Percentiles rank a stretch among this genome's conserved stretches.
Evolutionary conservation across 2,113 vertebrate species (phyloP).

Genomic region (Alces alces): DNA sequence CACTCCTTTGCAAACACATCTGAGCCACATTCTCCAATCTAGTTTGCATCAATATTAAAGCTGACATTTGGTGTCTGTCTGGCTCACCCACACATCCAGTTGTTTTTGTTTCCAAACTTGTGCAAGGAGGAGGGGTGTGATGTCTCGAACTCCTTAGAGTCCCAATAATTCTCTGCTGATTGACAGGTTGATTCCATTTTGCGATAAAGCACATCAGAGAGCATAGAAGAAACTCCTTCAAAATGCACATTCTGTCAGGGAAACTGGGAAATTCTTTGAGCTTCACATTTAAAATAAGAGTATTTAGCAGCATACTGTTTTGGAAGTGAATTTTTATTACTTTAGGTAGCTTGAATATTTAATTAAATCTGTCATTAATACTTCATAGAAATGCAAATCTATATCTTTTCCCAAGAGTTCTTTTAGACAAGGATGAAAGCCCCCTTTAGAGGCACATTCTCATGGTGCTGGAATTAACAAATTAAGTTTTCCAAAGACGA

Average conservation of each 20-base stretch:
- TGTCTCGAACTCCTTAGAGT: background rate
- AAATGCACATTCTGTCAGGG: background rate
- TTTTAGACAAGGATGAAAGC: background rate
- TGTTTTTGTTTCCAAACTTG: background rate
- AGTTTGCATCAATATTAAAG: background rate
- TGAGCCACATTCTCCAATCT: background rate
- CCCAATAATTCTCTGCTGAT: background rate
- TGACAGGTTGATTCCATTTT: background rate
- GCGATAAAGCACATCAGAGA: background rate
- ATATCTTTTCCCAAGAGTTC: background rate
- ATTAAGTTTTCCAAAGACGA: background rate
- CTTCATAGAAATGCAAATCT: constrained; percentile 32
- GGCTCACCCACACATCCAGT: background rate
- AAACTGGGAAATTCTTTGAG: background rate
- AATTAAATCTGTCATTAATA: background rate
- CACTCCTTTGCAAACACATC: background rate
- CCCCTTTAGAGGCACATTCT: background rate
- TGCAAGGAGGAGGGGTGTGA: background rate
- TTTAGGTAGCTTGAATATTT: constrained; percentile 5
- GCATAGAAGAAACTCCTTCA: background rate
- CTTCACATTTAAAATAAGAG: background rate
- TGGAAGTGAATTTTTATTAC: background rate
- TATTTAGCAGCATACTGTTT: background rate
- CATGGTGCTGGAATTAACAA: background rate
- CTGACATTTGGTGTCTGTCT: background rate